Evolutionary conservation across 1,140 invertebrate species (phyloP), one percentile per base, ranked within the genome.

Genomic region (Macrostomum lignano): DNA sequence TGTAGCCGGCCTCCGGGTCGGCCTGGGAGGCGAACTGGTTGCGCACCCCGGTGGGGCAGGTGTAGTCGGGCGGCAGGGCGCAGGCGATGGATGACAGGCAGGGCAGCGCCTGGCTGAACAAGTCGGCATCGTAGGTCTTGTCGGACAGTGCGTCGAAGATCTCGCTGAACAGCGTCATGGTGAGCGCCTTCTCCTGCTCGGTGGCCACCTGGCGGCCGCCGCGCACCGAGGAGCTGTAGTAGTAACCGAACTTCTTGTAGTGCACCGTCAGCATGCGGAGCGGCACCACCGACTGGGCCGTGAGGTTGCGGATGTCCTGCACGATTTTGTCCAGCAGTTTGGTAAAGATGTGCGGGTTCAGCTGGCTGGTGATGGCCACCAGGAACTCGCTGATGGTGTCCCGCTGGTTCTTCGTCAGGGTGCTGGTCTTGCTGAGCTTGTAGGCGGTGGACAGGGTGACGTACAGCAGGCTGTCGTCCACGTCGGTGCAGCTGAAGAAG

Each of bases 131-230:
- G 56, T 98, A 96, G 48, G 88, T 79, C 65, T 67, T 38, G 10
- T 82, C 79, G 41, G 79, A 78, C 17, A 98, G 62, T 1, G 88
- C 93, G 57, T 98, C 91, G 60, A 98, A 98, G 47, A 98, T 96
- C 48, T 91, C 91, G 35, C 76, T 84, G 63, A 98, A 98, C 17
- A 98, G 63, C 58, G 94, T 77, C 86, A 96, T 96, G 1, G 91
- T 96, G 5, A 98, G 63, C 7, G 81, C 64, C 55, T 93, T 93
- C 53, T 98, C 91, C 60, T 96, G 88, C 49, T 98, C 91, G 31
- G 75, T 88, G 1, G 88, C 81, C 1, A 77, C 72, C 17, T 19
- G 17, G 25, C 44, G 44, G 11, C 42, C 45, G 21, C 48, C 46
- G 39, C 44, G 47, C 11, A 52, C 51, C 31, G 46, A 48, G 26